These are phyloP conservation scores for Cerceris rybyensis DNA, from an alignment of 2,888 invertebrate species.

Conservation along the genomic window DNA sequence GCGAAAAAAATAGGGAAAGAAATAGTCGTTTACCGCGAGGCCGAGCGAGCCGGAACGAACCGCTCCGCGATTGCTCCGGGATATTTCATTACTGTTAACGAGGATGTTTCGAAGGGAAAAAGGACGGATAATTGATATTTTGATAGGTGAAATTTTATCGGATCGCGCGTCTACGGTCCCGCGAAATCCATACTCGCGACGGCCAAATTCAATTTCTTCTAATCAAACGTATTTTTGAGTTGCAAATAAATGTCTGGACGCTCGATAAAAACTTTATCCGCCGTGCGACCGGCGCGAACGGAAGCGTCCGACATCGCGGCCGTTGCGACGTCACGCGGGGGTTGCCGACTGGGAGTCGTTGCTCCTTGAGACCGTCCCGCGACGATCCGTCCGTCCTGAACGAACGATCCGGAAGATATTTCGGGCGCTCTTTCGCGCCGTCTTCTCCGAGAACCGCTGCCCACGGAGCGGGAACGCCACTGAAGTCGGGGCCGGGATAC, in stretches of 20 bases:
- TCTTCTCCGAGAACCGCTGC: too few relatives aligned
- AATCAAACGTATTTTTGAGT: conserved; percentile 61
- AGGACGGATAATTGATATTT: conserved; percentile 61
- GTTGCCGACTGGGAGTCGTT: too few relatives aligned
- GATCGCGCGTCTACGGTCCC: not conserved
- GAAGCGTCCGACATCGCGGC: not conserved
- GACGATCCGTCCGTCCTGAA: too few relatives aligned
- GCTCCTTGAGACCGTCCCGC: too few relatives aligned
- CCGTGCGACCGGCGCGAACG: conserved; percentile 22
- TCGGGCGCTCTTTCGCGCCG: too few relatives aligned
- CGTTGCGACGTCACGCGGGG: too few relatives aligned
- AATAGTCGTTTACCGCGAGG: conserved; percentile 20
- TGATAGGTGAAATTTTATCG: conserved; percentile 54
- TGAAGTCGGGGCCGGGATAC: too few relatives aligned
- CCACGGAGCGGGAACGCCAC: too few relatives aligned
- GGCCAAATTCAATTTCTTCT: conserved; percentile 62
- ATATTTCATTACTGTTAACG: conserved; percentile 57
- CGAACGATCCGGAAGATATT: too few relatives aligned
- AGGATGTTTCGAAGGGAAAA: conserved; percentile 41
- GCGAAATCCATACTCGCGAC: conserved; percentile 45
- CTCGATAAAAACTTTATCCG: conserved; percentile 40
- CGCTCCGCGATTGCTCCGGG: conserved; percentile 19
- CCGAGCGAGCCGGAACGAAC: conserved; percentile 9
- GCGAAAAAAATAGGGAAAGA: conserved; percentile 10
- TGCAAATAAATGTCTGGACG: conserved; percentile 58